Evolutionary conservation across 1,140 invertebrate genomes (phyloP).

Genomic region (Ceratina japonica): DNA sequence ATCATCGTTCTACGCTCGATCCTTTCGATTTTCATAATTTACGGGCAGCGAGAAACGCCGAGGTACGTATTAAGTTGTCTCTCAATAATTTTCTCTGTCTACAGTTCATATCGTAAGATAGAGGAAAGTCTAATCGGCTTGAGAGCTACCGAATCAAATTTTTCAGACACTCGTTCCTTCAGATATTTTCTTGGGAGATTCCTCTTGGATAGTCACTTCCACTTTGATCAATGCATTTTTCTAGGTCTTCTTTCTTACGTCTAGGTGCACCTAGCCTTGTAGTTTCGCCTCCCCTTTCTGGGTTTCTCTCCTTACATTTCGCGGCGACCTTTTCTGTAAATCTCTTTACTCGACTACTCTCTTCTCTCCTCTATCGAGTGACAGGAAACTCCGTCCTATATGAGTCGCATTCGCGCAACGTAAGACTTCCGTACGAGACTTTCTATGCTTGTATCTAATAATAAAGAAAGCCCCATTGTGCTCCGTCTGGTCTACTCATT

Average conservation of each 20-base stretch:
- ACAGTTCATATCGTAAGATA: too few species aligned
- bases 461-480: too few species aligned
- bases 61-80: too few species aligned
- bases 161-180: not conserved
- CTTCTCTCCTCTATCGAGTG: not conserved
- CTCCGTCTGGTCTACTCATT: too few species aligned
- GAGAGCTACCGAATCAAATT: not conserved
- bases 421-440: not conserved
- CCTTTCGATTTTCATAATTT: too few species aligned
- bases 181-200: not conserved
- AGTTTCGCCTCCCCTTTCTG: not conserved
- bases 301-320: not conserved
- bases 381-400: not conserved
- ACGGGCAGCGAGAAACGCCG: too few species aligned
- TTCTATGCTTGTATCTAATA: not conserved
- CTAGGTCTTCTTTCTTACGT: not conserved
- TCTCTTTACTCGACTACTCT: constrained; percentile 8
- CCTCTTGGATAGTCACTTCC: not conserved
- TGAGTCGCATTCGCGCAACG: not conserved
- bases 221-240: not conserved
- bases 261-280: not conserved
- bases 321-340: not conserved
- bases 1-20: too few species aligned
- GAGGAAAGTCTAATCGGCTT: too few species aligned
- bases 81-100: too few species aligned